These are phyloP conservation scores for Dynastes tityus DNA, from an alignment of 2,888 invertebrate species.

Conservation along the genomic window DNA sequence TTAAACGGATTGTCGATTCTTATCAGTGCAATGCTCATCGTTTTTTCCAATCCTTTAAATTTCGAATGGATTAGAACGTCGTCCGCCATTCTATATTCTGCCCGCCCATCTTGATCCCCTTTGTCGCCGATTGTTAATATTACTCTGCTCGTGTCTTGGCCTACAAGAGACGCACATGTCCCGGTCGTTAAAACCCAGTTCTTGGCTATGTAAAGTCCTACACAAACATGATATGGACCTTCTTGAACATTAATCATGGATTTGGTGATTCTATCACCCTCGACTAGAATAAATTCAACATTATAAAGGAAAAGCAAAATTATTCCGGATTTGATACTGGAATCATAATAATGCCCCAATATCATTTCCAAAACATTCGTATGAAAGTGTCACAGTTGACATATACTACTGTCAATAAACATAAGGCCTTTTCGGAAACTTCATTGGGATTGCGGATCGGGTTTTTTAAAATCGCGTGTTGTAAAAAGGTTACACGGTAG, in stretches of 20 bases:
- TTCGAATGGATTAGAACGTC: background rate
- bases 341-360: no score
- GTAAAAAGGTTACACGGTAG: no score
- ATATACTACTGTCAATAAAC: no score
- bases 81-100: background rate
- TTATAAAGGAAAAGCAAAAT: no score
- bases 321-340: no score
- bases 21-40: background rate
- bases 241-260: background rate
- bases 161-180: background rate
- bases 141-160: background rate
- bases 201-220: background rate
- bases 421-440: no score
- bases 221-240: background rate
- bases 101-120: background rate
- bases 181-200: conserved; percentile 12
- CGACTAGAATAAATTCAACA: no score
- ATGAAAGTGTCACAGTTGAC: no score
- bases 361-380: no score
- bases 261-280: background rate
- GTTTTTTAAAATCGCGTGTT: no score
- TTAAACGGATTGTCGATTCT: background rate
- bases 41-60: background rate
- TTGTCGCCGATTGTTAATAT: background rate
- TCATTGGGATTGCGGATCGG: no score